These are phyloP conservation scores for Siphlonurus alternatus DNA, from an alignment of 2,888 invertebrate genomes.

Conservation along the genomic window DNA sequence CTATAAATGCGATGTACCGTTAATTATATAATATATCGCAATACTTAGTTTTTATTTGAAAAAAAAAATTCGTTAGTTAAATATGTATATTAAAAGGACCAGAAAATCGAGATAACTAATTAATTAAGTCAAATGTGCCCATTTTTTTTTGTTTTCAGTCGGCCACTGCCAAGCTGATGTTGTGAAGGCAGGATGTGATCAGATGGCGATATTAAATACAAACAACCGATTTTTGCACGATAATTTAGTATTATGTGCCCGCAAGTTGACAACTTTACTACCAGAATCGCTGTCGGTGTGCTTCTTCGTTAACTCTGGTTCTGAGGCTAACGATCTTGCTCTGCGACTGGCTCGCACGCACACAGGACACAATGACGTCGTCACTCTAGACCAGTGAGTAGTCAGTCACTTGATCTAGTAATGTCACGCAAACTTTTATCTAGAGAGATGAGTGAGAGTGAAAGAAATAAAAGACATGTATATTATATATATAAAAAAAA, in stretches of 20 bases:
- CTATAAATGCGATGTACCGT: too few relatives aligned
- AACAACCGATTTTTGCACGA: conserved; percentile 95
- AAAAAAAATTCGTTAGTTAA: too few relatives aligned
- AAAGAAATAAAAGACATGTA: conserved; percentile 2
- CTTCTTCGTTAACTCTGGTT: conserved; percentile 96
- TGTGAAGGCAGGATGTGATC: conserved; percentile 73
- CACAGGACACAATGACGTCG: conserved; percentile 75
- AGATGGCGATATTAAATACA: conserved; percentile 83
- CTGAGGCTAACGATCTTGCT: conserved; percentile 97
- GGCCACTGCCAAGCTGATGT: conserved; percentile 96
- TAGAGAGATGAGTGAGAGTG: too few relatives aligned
- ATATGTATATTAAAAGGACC: too few relatives aligned
- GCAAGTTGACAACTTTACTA: conserved; percentile 62
- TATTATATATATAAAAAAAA: too few relatives aligned
- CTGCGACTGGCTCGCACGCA: conserved; percentile 76
- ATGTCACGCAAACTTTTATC: conserved; percentile 9
- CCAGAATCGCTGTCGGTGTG: conserved; percentile 79
- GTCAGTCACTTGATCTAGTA: too few relatives aligned
- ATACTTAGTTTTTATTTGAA: too few relatives aligned
- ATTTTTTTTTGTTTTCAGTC: conserved; percentile 46
- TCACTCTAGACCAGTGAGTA: conserved; percentile 93
- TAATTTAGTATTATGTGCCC: conserved; percentile 80
- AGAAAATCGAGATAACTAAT: too few relatives aligned
- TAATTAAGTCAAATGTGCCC: too few relatives aligned
- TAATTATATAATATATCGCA: too few relatives aligned